A percentile compares a stretch with the other conserved stretches of the same genome.
Conservation (phyloP, 2,113 vertebrate species). For the Aegypius monachus region DNA sequence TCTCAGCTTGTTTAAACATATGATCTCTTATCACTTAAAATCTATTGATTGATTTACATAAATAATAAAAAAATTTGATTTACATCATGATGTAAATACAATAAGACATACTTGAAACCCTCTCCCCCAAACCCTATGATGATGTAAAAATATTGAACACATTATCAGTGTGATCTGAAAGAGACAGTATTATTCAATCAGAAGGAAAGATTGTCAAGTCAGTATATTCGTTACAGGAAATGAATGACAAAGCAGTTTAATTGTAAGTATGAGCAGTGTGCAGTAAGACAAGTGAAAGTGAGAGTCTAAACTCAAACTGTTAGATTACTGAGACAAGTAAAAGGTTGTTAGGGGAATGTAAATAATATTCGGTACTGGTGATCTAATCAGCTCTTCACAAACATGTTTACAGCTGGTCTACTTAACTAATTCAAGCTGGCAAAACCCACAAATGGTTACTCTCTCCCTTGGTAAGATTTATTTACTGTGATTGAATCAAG, state of each 20-base stretch:
- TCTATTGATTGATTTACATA: not conserved
- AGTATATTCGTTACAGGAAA: not conserved
- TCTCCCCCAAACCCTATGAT: not conserved
- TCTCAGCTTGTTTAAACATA: not conserved
- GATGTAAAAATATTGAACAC: not conserved
- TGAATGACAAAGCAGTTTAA: not conserved
- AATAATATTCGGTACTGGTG: not conserved
- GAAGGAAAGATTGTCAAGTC: not conserved
- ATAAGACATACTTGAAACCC: not conserved
- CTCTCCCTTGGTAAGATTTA: not conserved
- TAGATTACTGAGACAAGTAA: not conserved
- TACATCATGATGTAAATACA: not conserved
- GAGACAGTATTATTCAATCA: not conserved
- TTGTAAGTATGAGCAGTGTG: not conserved
- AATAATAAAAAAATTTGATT: not conserved
- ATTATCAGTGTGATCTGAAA: not conserved
- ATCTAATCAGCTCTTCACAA: not conserved
- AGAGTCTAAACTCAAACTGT: not conserved
- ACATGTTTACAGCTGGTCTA: not conserved
- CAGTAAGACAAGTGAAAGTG: not conserved
- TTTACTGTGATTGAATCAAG: not conserved
- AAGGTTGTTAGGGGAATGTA: not conserved
- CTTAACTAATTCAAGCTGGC: not conserved
- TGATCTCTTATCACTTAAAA: not conserved
- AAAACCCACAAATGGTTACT: not conserved